Base-by-base conservation (phyloP, 2,113 vertebrate species). In the Rhagologus leucostigma region DNA sequence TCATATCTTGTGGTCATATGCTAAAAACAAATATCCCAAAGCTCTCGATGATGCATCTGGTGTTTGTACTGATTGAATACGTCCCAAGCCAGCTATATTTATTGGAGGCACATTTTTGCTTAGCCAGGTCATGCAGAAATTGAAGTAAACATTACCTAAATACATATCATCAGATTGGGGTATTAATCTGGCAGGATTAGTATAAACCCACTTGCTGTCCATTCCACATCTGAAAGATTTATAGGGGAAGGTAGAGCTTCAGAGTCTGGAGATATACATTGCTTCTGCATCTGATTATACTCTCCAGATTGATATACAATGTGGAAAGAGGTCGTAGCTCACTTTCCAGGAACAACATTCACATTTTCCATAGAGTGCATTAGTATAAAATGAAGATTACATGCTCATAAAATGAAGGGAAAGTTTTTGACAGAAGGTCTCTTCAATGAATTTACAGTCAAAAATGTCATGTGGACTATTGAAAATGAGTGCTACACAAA, bases 201-300 rank as follows among this genome's bases (percentile, higher is more conserved):
- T 59, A 41, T 76, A 92, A 96, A 84, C 27, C 24, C 30, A 29
- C 56, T 80, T 33, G 27, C 86, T 95, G 84, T 92, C 95, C 55
- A 84, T 94, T 90, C 90, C 3, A 10, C 32, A 32, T 59, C 80
- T 67, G 65, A 84, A 90, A 84, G 79, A 96, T 97, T 94, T 95
- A 86, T 62, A 68, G 77, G 53, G 16, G 13, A 83, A 85, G 64
- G 91, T 90, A 81, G 70, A 78, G 57, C 76, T 96, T 93, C 52
- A 93, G 94, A 87, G 81, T 78, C 85, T 90, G 70, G 59, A 96
- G 95, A 76, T 89, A 93, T 41, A 87, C 56, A 30, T 70, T 82
- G 69, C 55, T 96, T 97, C 96, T 97, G 97, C 89, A 90, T 96
- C 96, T 97, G 95, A 97, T 98, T 97, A 95, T 87, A 17, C 75